Evolutionary conservation across 2,888 invertebrate species (phyloP).

Genomic region (Tupiocoris notatus): DNA sequence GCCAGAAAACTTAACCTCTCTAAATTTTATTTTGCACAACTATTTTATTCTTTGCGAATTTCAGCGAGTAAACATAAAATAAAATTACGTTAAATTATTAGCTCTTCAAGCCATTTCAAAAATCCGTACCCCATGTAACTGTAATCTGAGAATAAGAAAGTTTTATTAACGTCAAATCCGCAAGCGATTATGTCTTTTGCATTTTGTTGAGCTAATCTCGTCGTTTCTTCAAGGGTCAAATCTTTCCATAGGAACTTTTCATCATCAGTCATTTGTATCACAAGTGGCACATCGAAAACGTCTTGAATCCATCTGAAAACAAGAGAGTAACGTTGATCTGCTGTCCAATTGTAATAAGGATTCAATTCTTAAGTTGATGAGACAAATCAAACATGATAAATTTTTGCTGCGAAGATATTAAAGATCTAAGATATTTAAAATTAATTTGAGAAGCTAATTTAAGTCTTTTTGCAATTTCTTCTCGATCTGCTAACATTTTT

Average conservation of each 20-base stretch:
- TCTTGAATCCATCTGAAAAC: conserved; percentile 88
- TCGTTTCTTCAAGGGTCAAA: conserved; percentile 81
- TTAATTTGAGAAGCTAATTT: conserved; percentile 52
- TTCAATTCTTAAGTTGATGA: too few species aligned
- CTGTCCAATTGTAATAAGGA: too few species aligned
- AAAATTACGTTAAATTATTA: not conserved
- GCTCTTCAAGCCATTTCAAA: not conserved
- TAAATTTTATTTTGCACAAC: too few species aligned
- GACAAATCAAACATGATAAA: not conserved
- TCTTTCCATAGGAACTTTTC: conserved; percentile 98
- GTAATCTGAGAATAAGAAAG: conserved; percentile 94
- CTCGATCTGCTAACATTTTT: too few species aligned
- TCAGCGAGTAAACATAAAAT: not conserved
- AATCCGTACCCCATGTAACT: conserved; percentile 84
- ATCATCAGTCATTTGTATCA: conserved; percentile 97
- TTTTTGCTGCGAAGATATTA: not conserved
- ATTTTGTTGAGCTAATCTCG: conserved; percentile 82
- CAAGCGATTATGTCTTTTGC: conserved; percentile 97
- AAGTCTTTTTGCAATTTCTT: too few species aligned
- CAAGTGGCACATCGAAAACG: conserved; percentile 89
- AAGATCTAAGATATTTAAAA: not conserved
- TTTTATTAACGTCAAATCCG: conserved; percentile 90
- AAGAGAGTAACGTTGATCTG: not conserved
- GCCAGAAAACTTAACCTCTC: too few species aligned
- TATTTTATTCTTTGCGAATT: too few species aligned